Conservation (phyloP, 2,888 invertebrate genomes). For the Aporophyla nigra region DNA sequence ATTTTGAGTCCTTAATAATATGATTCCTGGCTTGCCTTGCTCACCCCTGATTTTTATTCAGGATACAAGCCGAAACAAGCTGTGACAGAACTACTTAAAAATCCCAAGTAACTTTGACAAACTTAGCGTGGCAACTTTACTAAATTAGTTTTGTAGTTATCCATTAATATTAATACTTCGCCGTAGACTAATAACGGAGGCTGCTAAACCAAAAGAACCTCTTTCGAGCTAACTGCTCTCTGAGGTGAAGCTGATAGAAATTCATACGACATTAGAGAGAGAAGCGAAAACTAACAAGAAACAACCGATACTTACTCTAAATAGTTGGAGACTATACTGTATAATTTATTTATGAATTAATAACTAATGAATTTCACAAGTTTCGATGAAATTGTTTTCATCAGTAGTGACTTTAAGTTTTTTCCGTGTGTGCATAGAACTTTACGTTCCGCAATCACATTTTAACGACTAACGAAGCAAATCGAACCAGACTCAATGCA, state of each 20-base stretch:
- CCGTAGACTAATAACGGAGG: slow-evolving; percentile 47
- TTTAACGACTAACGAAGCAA: slow-evolving; percentile 4
- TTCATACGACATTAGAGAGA: slow-evolving; percentile 57
- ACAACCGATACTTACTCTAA: slow-evolving; percentile 47
- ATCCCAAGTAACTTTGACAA: slow-evolving; percentile 36
- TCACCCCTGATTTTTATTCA: slow-evolving; percentile 7
- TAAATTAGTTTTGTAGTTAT: slow-evolving; percentile 56
- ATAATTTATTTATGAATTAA: neutral
- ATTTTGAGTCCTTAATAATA: neutral
- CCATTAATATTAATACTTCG: slow-evolving; percentile 61
- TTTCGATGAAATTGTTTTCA: neutral
- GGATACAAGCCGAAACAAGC: slow-evolving; percentile 19
- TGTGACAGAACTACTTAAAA: slow-evolving; percentile 40
- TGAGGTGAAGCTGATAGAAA: slow-evolving; percentile 60
- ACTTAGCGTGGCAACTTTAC: slow-evolving; percentile 29
- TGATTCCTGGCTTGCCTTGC: neutral
- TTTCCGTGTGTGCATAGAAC: neutral
- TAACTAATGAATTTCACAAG: neutral
- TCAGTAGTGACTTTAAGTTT: neutral
- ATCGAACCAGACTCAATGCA: slow-evolving; percentile 32
- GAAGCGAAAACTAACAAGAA: slow-evolving; percentile 41
- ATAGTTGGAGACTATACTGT: slow-evolving; percentile 9
- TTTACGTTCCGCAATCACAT: slow-evolving; percentile 15
- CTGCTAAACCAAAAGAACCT: slow-evolving; percentile 42
- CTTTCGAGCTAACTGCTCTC: slow-evolving; percentile 49